These are phyloP conservation scores for Holacanthella duospinosa DNA, from an alignment of 2,888 invertebrate species.

Conservation along the genomic window DNA sequence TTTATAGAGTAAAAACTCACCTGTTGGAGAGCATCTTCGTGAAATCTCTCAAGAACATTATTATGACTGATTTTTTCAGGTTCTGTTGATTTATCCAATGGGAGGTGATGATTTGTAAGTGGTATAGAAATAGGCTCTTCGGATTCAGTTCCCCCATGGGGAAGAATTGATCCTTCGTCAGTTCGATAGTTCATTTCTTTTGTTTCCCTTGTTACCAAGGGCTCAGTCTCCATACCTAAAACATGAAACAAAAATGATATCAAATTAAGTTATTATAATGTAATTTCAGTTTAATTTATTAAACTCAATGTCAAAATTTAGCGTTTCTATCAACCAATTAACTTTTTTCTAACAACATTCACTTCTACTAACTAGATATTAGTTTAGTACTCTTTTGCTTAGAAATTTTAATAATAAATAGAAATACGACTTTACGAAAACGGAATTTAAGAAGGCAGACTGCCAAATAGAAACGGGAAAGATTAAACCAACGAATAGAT, in stretches of 20 bases:
- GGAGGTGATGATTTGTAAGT: slow-evolving; percentile 9
- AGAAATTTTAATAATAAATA: too few species aligned
- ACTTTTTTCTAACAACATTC: too few species aligned
- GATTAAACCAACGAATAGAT: too few species aligned
- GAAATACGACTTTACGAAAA: too few species aligned
- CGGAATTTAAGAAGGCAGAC: too few species aligned
- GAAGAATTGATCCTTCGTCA: slow-evolving; percentile 35
- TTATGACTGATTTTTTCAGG: slow-evolving; percentile 22
- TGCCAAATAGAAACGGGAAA: too few species aligned
- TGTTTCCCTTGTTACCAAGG: slow-evolving; percentile 28
- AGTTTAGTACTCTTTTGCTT: too few species aligned
- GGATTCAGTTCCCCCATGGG: slow-evolving; percentile 17
- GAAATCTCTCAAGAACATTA: slow-evolving; percentile 33
- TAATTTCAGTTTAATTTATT: too few species aligned
- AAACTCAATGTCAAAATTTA: too few species aligned
- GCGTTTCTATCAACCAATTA: too few species aligned
- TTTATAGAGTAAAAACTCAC: slow-evolving; percentile 18
- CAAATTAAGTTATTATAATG: too few species aligned
- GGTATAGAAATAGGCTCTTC: slow-evolving; percentile 23
- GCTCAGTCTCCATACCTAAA: slow-evolving; percentile 37
- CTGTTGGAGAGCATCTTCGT: slow-evolving; percentile 36
- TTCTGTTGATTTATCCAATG: slow-evolving; percentile 18
- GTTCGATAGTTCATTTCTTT: slow-evolving; percentile 31
- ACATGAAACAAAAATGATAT: not conserved
- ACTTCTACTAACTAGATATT: too few species aligned